A percentile compares a stretch with the other conserved stretches of the same genome.
phyloP scores from a whole-genome alignment of 1,140 invertebrate species.

The Aphelenchoides besseyi region DNA sequence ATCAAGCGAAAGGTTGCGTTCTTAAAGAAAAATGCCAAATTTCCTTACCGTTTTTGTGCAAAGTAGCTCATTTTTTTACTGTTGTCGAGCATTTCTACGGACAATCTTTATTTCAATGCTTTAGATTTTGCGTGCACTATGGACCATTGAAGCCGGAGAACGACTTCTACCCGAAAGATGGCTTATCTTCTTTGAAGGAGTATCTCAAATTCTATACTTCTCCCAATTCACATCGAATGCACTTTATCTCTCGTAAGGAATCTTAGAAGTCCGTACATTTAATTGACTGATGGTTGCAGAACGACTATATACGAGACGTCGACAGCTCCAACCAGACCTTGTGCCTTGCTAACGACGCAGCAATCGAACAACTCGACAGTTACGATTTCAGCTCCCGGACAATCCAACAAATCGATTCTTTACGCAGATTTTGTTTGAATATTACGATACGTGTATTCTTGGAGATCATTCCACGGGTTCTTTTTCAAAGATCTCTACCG shows the following conservation, averaged over 20 bases:
- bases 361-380: conserved; percentile 12
- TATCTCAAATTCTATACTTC: conserved; percentile 56
- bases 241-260: conserved; percentile 40
- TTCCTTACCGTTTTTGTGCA: no score
- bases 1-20: no score
- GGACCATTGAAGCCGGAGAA: conserved; percentile 47
- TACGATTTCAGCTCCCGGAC: neutral
- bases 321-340: conserved; percentile 33
- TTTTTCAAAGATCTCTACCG: conserved; percentile 3
- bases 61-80: no score
- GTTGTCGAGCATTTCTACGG: no score
- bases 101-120: no score
- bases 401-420: conserved; percentile 7
- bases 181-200: conserved; percentile 40
- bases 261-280: neutral
- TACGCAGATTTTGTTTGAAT: conserved; percentile 11
- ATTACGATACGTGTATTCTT: neutral
- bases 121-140: conserved; percentile 40
- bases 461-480: neutral
- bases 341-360: conserved; percentile 10
- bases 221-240: conserved; percentile 58
- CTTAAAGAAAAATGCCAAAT: no score
- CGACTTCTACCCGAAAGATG: conserved; percentile 37
- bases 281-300: conserved; percentile 18
- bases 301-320: conserved; percentile 59